phyloP scores from a whole-genome alignment of 2,888 invertebrate genomes.

The Subacronicta megacephala region DNA sequence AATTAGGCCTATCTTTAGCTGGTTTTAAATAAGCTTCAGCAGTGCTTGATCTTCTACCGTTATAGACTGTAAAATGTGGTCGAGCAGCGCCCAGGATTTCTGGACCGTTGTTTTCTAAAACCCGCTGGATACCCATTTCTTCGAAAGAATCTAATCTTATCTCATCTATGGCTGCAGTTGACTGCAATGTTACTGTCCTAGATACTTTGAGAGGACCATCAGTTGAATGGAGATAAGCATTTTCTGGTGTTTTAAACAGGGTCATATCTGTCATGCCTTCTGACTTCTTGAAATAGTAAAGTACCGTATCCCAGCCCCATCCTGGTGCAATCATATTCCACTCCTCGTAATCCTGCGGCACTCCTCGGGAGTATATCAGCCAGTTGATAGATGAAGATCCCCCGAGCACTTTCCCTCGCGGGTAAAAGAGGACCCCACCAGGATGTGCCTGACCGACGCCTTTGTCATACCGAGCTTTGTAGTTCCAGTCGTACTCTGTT shows the following conservation, averaged over 20 bases:
- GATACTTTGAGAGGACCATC: conserved; percentile 70
- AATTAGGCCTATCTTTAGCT: conserved; percentile 68
- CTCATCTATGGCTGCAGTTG: conserved; percentile 61
- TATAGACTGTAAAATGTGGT: conserved; percentile 69
- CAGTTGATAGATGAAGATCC: conserved; percentile 71
- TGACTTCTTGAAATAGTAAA: conserved; percentile 70
- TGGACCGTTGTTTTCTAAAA: conserved; percentile 69
- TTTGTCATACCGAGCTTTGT: conserved; percentile 57
- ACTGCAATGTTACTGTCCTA: conserved; percentile 58
- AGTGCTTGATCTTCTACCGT: conserved; percentile 78
- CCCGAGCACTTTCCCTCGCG: conserved; percentile 72
- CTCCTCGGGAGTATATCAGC: conserved; percentile 69
- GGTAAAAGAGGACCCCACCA: conserved; percentile 51
- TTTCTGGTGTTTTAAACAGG: conserved; percentile 58
- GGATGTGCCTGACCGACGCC: conserved; percentile 63
- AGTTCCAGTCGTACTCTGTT: conserved; percentile 70
- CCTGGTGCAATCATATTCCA: conserved; percentile 69
- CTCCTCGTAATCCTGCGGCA: conserved; percentile 68
- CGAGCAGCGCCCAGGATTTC: conserved; percentile 61
- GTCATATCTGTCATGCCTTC: conserved; percentile 71
- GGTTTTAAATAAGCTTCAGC: conserved; percentile 76
- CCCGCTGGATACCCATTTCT: conserved; percentile 69
- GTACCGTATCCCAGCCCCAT: conserved; percentile 70
- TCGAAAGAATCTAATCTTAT: conserved; percentile 62
- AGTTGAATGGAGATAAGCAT: conserved; percentile 66